Conservation (phyloP, 2,797 vertebrate species). For the Martes flavigula region DNA sequence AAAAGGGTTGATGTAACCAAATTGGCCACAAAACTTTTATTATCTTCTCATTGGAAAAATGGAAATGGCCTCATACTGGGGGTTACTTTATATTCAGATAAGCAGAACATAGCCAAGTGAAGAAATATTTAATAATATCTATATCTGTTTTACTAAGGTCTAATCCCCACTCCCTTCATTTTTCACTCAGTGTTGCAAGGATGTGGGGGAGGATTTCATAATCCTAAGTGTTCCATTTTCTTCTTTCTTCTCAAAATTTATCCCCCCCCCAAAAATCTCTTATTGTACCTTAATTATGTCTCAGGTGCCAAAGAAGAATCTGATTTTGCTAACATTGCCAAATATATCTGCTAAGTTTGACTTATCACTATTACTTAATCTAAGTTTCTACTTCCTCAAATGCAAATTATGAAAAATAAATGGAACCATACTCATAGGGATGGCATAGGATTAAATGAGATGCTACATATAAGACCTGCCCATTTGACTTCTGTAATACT, state of each 20-base stretch:
- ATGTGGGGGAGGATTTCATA: background rate
- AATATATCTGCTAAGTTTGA: background rate
- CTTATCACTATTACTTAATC: background rate
- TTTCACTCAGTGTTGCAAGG: background rate
- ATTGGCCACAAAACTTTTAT: background rate
- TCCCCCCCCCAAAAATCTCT: background rate
- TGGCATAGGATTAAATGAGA: background rate
- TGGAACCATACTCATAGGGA: background rate
- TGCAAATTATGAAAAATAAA: background rate
- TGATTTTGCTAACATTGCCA: background rate
- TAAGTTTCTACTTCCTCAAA: background rate
- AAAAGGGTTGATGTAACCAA: background rate
- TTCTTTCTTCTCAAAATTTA: background rate
- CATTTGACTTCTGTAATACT: background rate
- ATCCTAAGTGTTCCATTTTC: constrained; percentile 10
- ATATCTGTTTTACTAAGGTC: background rate
- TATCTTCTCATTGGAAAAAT: background rate
- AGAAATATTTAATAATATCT: background rate
- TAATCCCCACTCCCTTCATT: background rate
- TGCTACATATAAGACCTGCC: background rate
- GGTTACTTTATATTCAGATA: background rate
- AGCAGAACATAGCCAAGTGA: background rate
- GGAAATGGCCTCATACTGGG: background rate
- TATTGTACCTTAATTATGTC: background rate
- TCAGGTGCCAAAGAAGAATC: background rate